A percentile compares a stretch with the other conserved stretches of the same genome.
Conservation (phyloP, 2,797 vertebrate genomes). For the Pipistrellus kuhlii region DNA sequence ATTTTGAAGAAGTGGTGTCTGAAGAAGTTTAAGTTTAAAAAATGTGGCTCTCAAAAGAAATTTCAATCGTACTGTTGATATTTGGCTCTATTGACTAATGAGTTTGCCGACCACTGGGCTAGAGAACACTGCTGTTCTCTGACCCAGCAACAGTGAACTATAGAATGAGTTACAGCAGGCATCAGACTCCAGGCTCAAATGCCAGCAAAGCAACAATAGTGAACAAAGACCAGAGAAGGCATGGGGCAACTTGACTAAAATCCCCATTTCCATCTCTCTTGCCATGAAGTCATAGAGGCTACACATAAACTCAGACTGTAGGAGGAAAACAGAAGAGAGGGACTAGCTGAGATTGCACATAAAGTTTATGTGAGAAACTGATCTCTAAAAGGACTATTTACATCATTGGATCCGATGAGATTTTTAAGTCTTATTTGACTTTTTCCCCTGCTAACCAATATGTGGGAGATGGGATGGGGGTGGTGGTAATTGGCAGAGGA, state of each 20-base stretch:
- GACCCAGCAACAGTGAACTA: not conserved
- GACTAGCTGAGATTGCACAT: not conserved
- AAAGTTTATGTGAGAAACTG: not conserved
- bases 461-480: constrained; percentile 41
- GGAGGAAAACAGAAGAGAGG: not conserved
- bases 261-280: not conserved
- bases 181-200: not conserved
- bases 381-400: constrained; percentile 45
- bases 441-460: constrained; percentile 52
- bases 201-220: not conserved
- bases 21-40: too few relatives aligned
- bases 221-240: not conserved
- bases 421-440: constrained; percentile 41
- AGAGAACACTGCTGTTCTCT: not conserved
- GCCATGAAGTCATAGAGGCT: not conserved
- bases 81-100: too few relatives aligned
- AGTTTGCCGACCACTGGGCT: too few relatives aligned
- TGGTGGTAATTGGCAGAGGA: constrained; percentile 45
- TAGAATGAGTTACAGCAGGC: not conserved
- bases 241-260: not conserved
- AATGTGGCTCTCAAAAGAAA: too few relatives aligned
- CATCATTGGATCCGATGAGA: not conserved
- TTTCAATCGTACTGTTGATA: too few relatives aligned
- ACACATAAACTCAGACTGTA: not conserved
- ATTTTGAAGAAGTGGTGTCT: too few relatives aligned